phyloP scores from a whole-genome alignment of 2,888 invertebrate species.

The Campoplex capitator region DNA sequence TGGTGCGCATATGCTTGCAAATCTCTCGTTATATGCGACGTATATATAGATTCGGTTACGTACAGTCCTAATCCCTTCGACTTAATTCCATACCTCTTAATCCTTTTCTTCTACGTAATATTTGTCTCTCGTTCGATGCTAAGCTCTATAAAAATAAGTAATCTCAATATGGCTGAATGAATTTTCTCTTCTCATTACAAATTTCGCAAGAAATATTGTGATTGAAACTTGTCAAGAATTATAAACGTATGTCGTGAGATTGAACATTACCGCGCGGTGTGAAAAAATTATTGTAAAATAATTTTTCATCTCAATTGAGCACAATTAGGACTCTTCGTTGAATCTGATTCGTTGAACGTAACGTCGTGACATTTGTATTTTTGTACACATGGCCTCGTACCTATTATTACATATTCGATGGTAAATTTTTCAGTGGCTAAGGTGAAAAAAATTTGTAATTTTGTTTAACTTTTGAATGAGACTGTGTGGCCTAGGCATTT shows the following conservation, averaged over 20 bases:
- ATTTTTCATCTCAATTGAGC: too few species aligned
- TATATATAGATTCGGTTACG: not conserved
- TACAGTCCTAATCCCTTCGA: conserved; percentile 28
- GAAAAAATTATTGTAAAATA: too few species aligned
- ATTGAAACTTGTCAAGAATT: too few species aligned
- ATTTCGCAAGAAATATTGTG: not conserved
- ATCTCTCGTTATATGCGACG: conserved; percentile 25
- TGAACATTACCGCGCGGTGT: too few species aligned
- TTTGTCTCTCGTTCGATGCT: not conserved
- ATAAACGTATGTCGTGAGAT: too few species aligned
- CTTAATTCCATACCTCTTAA: not conserved
- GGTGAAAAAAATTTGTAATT: not conserved
- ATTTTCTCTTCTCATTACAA: not conserved
- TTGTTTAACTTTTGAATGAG: not conserved
- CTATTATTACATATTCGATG: too few species aligned
- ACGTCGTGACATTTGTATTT: too few species aligned
- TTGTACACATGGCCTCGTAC: too few species aligned
- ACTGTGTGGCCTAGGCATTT: not conserved
- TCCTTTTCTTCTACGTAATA: not conserved
- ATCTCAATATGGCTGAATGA: not conserved
- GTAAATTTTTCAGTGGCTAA: too few species aligned
- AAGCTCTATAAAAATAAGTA: not conserved
- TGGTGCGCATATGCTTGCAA: conserved; percentile 43
- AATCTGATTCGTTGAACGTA: too few species aligned
- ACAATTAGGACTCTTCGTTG: too few species aligned